Base-by-base conservation (phyloP, 1,140 invertebrate species). In the Ceratitis capitata region DNA sequence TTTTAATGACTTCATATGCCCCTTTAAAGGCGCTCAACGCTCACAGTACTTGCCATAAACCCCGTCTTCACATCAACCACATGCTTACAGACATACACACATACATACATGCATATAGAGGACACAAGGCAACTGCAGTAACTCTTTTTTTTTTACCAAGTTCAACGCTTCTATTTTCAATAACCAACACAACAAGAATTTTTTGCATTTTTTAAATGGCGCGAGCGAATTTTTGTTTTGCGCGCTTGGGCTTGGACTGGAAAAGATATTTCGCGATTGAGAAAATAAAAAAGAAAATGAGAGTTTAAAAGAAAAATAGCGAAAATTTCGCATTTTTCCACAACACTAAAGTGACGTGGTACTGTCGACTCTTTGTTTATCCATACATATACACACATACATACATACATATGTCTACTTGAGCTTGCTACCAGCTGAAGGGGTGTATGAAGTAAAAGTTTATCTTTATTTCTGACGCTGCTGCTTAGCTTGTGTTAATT, bases 401-500 rank as follows among this genome's bases (percentile, higher is more conserved):
- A n/a, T n/a, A n/a, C n/a, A n/a, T n/a, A n/a, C n/a, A n/a, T 61
- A 6, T 35, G 4, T 69, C 23, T 47, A 42, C 29, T 6, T 16
- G 23, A 26, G 16, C 32, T 51, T 51, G 42, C n/a, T 78, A 39
- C 42, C 5, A 49, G 35, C 9, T 39, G n/a, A 16, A 12, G 35
- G 39, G 10, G 6, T 16, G 42, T 16, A n/a, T 19, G 83, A 61
- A 84, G 51, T 35, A 83, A 83, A 69, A 53, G 82, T 83, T 83
- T 83, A 83, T 84, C 83, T n/a, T n/a, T n/a, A n/a, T n/a, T n/a
- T n/a, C n/a, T 84, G 56, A n/a, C 45, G 45, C 47, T n/a, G 61
- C 61, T 85, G 23, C 84, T 85, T 85, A 74, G 51, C 29, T 26
- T 51, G 39, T 74, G 84, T 85, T 85, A 85, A 85, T 85, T 85